Evolutionary conservation across 2,797 vertebrate species (phyloP).

Genomic region (Scarus forsteni): DNA sequence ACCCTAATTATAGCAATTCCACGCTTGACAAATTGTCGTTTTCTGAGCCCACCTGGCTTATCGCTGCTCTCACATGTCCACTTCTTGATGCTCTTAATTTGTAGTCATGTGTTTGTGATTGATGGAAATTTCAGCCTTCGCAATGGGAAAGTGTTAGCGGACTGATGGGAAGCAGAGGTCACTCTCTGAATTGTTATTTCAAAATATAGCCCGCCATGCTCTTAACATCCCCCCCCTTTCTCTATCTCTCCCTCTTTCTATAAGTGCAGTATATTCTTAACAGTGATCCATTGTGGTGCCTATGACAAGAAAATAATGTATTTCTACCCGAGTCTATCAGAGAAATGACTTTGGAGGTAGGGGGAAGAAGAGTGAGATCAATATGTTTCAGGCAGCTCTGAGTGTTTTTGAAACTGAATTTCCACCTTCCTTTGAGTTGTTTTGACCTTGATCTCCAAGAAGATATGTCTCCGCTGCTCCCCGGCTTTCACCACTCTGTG

Average conservation of each 20-base stretch:
- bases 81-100: slow-evolving; percentile 54
- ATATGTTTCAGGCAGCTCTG: slow-evolving; percentile 80
- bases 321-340: slow-evolving; percentile 81
- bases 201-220: slow-evolving; percentile 50
- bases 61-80: slow-evolving; percentile 36
- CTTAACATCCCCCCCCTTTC: slow-evolving; percentile 54
- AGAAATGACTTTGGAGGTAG: slow-evolving; percentile 79
- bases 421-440: slow-evolving; percentile 83
- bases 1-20: slow-evolving; percentile 63
- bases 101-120: slow-evolving; percentile 51
- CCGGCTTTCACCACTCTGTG: slow-evolving; percentile 72
- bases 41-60: slow-evolving; percentile 30
- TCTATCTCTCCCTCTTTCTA: slow-evolving; percentile 47
- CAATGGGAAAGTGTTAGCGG: slow-evolving; percentile 33
- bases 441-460: slow-evolving; percentile 85
- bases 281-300: slow-evolving; percentile 78
- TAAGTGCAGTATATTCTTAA: slow-evolving; percentile 74
- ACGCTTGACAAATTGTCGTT: slow-evolving; percentile 50
- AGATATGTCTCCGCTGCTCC: slow-evolving; percentile 75
- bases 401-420: slow-evolving; percentile 84
- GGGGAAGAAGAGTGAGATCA: slow-evolving; percentile 78
- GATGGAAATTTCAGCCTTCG: slow-evolving; percentile 57
- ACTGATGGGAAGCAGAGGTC: slow-evolving; percentile 58
- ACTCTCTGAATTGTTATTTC: slow-evolving; percentile 67
- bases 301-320: slow-evolving; percentile 83